Base-by-base conservation (phyloP, 2,888 invertebrate genomes). In the Parelbella ahira region DNA sequence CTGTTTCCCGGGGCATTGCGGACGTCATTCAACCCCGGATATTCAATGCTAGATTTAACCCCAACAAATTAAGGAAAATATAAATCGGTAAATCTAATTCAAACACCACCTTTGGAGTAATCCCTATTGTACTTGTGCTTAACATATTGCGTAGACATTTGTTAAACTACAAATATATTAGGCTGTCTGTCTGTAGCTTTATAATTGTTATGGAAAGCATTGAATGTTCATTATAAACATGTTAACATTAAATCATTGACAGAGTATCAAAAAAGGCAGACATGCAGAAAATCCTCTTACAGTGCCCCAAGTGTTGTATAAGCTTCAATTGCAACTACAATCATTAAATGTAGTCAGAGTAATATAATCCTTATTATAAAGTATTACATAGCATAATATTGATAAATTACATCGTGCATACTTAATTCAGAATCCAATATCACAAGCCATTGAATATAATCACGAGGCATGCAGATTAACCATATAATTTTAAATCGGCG, bases 1-100 rank as follows among this genome's bases (percentile, higher is more conserved):
- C 34, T 45, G 13, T 45, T 50, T 47, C 51, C 53, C 45, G 44
- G 45, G 49, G 41, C 44, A 45, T 49, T 45, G 49, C 50, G 36
- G 46, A 45, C 39, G 25, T 32, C 28, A 21, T 5, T 13, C 37
- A 37, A 37, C 37, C 39, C 39, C 39, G 19, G 39, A 37, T 37
- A 37, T 39, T 25, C 12, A 25, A 39, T 25, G 32, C 20, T 33
- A 25, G 39, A 41, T 32, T 39, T 41, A 41, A 25, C 12, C 32
- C 11, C 19, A 20, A 32, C 12, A 18, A 25, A 33, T 19, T 7
- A 10, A 32, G 9, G 5, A 19, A 13, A 6, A 36, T 15, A 10
- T 20, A 15, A 7, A 30, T 10, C 4, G 13, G 24, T 30, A 18
- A 8, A 5, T n/a, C n/a, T n/a, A n/a, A n/a, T n/a, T n/a, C n/a